A percentile compares a stretch with the other conserved stretches of the same genome.
These are phyloP conservation scores for Rhamnusium bicolor DNA, from an alignment of 2,888 invertebrate species.

Conservation along the genomic window DNA sequence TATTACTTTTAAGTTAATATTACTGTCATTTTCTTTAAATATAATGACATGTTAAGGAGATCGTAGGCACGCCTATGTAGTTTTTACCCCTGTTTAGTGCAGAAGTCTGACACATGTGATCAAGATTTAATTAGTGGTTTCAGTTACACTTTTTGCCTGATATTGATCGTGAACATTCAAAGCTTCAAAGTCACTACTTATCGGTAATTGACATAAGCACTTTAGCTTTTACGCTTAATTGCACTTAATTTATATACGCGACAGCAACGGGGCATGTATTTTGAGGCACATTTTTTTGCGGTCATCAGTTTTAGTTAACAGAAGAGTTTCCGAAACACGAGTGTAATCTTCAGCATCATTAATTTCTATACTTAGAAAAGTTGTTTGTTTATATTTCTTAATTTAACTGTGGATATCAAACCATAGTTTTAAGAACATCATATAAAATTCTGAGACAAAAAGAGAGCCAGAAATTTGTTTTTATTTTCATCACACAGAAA, in stretches of 20 bases:
- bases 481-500: no score
- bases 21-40: no score
- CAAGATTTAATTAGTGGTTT: slow-evolving; percentile 23
- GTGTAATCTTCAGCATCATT: no score
- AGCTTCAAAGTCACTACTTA: slow-evolving; percentile 21
- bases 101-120: neutral
- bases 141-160: slow-evolving; percentile 24
- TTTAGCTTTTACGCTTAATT: slow-evolving; percentile 23
- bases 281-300: neutral
- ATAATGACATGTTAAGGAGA: no score
- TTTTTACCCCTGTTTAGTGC: neutral
- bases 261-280: neutral
- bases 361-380: no score
- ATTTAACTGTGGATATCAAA: no score
- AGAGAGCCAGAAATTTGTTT: no score
- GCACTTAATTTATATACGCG: slow-evolving; percentile 7
- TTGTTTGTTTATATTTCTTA: no score
- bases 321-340: no score
- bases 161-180: slow-evolving; percentile 27
- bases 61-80: neutral
- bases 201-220: slow-evolving; percentile 23
- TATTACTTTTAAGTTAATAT: no score
- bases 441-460: no score
- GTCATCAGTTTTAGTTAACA: neutral
- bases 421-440: no score